phyloP scores from a whole-genome alignment of 2,888 invertebrate species.

The Cantharis nigra region DNA sequence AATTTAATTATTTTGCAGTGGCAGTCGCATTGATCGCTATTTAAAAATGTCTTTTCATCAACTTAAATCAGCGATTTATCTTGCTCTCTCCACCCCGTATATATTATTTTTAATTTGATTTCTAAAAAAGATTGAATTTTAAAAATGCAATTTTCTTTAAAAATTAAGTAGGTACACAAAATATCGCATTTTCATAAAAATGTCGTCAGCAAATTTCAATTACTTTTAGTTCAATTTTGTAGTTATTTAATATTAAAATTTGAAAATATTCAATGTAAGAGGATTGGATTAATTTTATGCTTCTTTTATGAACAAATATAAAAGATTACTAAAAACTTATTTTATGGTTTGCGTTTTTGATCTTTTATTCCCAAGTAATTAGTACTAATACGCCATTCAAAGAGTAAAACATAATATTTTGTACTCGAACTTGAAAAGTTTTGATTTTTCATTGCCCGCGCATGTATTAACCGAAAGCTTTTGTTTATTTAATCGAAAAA shows the following conservation, averaged over 20 bases:
- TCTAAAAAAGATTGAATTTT: background rate
- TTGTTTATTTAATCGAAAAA: slow-evolving; percentile 1
- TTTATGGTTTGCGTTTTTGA: background rate
- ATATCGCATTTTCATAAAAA: background rate
- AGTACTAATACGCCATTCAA: background rate
- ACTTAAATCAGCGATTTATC: background rate
- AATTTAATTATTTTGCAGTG: background rate
- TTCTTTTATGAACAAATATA: background rate
- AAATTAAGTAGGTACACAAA: background rate
- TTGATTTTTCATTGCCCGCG: background rate
- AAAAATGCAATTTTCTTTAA: background rate
- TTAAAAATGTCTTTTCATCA: background rate
- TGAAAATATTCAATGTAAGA: background rate
- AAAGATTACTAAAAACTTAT: background rate
- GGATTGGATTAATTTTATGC: background rate
- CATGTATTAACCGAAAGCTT: background rate
- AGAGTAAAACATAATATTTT: background rate
- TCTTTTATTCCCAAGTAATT: background rate
- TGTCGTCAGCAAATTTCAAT: background rate
- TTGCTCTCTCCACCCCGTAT: background rate
- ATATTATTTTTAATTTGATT: background rate
- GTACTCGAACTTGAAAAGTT: background rate
- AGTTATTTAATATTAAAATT: background rate
- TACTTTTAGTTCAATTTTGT: background rate
- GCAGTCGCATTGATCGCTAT: background rate